These are phyloP conservation scores for Leptinotarsa tumamoca DNA, from an alignment of 2,888 invertebrate species.

Conservation along the genomic window DNA sequence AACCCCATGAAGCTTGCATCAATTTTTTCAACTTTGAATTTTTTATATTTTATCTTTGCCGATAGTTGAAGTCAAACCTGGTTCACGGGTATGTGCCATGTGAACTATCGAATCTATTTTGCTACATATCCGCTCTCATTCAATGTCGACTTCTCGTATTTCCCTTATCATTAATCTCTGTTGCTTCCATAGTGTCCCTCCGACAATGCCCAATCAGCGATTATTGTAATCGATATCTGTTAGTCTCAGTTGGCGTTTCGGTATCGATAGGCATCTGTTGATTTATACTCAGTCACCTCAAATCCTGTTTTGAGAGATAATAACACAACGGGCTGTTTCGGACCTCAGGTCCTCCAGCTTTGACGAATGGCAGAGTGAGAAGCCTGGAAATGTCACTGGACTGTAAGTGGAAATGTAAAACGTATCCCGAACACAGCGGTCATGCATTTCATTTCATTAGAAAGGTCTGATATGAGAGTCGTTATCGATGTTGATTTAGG, in stretches of 20 bases:
- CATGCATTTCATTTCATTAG: conserved; percentile 13
- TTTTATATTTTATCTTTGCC: too few species aligned
- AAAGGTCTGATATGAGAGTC: conserved; percentile 10
- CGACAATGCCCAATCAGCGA: conserved; percentile 29
- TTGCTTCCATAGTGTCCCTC: conserved; percentile 4
- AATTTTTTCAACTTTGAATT: too few species aligned
- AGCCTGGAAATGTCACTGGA: not conserved
- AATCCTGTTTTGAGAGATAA: conserved; percentile 42
- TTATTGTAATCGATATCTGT: conserved; percentile 40
- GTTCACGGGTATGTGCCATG: too few species aligned
- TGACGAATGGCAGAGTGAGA: not conserved
- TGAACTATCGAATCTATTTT: not conserved
- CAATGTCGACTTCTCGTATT: not conserved
- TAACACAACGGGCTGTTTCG: conserved; percentile 34
- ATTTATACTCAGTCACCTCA: conserved; percentile 41
- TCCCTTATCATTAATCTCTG: conserved; percentile 1
- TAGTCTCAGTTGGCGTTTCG: conserved; percentile 35
- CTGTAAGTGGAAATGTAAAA: conserved; percentile 13
- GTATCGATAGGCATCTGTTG: conserved; percentile 41
- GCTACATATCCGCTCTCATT: not conserved
- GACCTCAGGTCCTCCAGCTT: not conserved
- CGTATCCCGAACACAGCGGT: not conserved
- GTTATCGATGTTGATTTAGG: conserved; percentile 21
- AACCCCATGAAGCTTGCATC: too few species aligned
- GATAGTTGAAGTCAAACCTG: too few species aligned